Evolutionary conservation across 92 coral and sea anemone species (phyloP).

Genomic region (Palythoa caribaeorum): DNA sequence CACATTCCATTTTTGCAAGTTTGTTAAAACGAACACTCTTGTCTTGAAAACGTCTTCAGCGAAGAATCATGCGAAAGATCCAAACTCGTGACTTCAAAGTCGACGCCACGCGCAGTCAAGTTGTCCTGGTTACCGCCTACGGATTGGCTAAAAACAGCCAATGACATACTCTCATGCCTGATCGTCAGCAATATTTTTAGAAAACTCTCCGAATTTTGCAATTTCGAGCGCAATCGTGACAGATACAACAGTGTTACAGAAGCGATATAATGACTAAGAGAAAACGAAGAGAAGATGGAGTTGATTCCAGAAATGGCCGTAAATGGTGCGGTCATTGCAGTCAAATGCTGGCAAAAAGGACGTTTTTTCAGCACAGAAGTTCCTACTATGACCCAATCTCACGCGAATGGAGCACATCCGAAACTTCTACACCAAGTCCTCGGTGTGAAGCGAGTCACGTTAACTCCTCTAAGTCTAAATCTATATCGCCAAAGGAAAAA

Average conservation of each 20-base stretch:
- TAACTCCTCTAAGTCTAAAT: neutral
- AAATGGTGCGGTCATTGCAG: slow-evolving; percentile 13
- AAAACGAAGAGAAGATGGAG: slow-evolving; percentile 4
- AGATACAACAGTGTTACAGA: neutral
- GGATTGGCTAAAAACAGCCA: neutral
- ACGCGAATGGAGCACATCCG: slow-evolving; percentile 11
- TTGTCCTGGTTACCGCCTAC: neutral
- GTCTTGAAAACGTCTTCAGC: neutral
- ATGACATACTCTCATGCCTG: neutral
- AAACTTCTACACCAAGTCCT: neutral
- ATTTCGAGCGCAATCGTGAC: slow-evolving; percentile 1
- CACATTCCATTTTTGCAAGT: neutral
- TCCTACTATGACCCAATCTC: slow-evolving; percentile 19
- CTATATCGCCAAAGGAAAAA: neutral
- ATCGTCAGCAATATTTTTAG: neutral
- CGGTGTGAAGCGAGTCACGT: neutral
- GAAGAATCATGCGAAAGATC: neutral
- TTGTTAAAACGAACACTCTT: neutral
- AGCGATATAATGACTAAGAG: slow-evolving; percentile 10
- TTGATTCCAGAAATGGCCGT: neutral
- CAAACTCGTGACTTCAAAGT: neutral
- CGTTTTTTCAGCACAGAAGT: slow-evolving; percentile 15
- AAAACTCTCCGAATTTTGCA: neutral
- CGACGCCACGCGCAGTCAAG: slow-evolving; percentile 1
- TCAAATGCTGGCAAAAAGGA: slow-evolving; percentile 12